Evolutionary conservation across 2,113 vertebrate species (phyloP).

Genomic region (Oncorhynchus gorbuscha): DNA sequence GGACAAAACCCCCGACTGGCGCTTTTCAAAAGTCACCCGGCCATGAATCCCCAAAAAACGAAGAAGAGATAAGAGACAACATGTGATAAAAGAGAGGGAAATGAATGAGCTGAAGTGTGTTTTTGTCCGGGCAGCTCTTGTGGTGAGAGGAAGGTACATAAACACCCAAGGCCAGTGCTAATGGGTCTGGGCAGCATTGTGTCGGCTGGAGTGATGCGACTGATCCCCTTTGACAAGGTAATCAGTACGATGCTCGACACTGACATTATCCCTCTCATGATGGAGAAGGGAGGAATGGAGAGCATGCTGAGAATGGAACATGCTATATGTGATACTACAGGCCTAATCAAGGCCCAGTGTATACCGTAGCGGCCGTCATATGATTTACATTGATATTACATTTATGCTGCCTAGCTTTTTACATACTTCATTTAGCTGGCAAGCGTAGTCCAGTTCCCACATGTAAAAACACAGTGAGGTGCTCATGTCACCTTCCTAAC

Average conservation of each 20-base stretch:
- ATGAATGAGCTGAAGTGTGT: conserved; percentile 26
- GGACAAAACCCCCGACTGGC: conserved; percentile 50
- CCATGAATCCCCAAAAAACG: conserved; percentile 12
- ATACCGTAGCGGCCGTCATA: too few species aligned
- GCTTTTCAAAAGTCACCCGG: conserved; percentile 49
- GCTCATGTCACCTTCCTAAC: too few species aligned
- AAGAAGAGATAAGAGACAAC: conserved; percentile 35
- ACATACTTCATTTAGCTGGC: neutral
- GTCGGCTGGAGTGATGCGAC: conserved; percentile 28
- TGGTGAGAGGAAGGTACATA: conserved; percentile 26
- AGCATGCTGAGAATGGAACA: neutral
- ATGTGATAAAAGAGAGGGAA: conserved; percentile 56
- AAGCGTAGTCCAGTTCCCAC: too few species aligned
- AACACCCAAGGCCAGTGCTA: conserved; percentile 40
- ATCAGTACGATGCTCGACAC: conserved; percentile 35
- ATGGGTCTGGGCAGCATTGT: conserved; percentile 32
- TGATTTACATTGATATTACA: too few species aligned
- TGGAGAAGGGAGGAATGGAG: conserved; percentile 6
- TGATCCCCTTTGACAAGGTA: conserved; percentile 38
- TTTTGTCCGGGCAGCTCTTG: conserved; percentile 26
- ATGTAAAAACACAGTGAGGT: too few species aligned
- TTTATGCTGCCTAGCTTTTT: neutral
- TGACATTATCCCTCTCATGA: conserved; percentile 46
- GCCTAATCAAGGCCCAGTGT: too few species aligned
- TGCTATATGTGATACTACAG: too few species aligned